Evolutionary conservation across 2,113 vertebrate genomes (phyloP).

Genomic region (Chloropsis cyanopogon): DNA sequence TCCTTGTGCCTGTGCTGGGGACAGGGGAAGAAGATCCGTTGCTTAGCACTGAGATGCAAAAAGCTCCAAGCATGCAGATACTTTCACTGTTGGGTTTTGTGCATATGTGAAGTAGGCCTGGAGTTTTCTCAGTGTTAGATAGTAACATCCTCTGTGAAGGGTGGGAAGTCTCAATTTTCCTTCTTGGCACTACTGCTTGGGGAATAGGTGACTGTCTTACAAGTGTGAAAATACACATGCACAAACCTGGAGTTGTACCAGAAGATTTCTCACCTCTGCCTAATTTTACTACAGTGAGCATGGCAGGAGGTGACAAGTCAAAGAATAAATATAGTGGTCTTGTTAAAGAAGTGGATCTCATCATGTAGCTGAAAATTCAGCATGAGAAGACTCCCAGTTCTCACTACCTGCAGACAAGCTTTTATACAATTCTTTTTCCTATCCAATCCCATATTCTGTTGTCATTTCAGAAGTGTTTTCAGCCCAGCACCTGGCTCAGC

Average conservation of each 20-base stretch:
- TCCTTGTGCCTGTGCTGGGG: not conserved
- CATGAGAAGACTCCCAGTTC: not conserved
- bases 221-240: not conserved
- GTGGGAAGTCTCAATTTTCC: not conserved
- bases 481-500: not conserved
- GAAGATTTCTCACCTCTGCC: constrained; percentile 15
- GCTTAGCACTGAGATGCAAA: not conserved
- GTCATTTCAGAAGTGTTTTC: not conserved
- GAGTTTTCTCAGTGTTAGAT: not conserved
- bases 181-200: not conserved
- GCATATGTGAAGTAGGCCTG: not conserved
- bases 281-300: constrained; percentile 19
- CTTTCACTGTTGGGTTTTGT: not conserved
- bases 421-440: not conserved
- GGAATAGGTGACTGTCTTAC: not conserved
- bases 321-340: not conserved
- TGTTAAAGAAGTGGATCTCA: not conserved
- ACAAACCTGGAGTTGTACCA: not conserved
- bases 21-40: not conserved
- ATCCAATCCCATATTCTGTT: not conserved
- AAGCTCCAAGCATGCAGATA: not conserved
- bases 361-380: constrained; percentile 1
- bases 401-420: not conserved
- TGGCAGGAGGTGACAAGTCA: not conserved
- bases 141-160: not conserved